A percentile compares a stretch with the other conserved stretches of the same genome.
Evolutionary conservation across 1,140 invertebrate species (phyloP).

Genomic region (Zaprionus ghesquierei): DNA sequence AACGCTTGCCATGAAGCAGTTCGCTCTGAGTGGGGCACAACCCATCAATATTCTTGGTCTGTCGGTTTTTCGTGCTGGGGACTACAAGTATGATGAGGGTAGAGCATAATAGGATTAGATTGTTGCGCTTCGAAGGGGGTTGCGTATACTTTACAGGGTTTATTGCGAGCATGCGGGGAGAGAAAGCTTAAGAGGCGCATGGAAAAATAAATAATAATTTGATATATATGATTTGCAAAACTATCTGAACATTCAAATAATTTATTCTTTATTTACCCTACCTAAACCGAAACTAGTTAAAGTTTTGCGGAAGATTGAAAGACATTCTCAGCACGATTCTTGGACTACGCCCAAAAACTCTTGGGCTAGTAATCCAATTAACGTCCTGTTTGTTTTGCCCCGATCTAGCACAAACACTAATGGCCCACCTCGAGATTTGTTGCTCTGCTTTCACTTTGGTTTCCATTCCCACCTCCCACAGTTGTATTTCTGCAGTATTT

Average conservation of each 20-base stretch:
- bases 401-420: not conserved
- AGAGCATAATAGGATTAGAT: constrained; percentile 1
- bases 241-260: not conserved
- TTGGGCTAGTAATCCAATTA: constrained; percentile 8
- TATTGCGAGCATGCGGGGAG: not conserved
- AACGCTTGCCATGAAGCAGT: constrained; percentile 25
- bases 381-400: not conserved
- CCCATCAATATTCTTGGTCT: not conserved
- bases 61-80: too few species aligned
- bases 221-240: not conserved
- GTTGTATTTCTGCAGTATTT: constrained; percentile 29
- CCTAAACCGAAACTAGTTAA: not conserved
- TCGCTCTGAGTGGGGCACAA: not conserved
- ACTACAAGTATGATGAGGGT: not conserved
- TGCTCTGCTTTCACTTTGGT: not conserved
- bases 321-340: not conserved
- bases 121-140: not conserved
- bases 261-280: not conserved
- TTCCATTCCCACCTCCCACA: constrained; percentile 2
- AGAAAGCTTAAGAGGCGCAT: not conserved
- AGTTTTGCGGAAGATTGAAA: not conserved
- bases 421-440: constrained; percentile 18
- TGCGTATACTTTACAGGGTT: not conserved
- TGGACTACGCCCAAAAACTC: not conserved
- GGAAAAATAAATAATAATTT: not conserved